These are phyloP conservation scores for Drosophila albomicans DNA, from an alignment of 1,140 invertebrate genomes.

Conservation along the genomic window DNA sequence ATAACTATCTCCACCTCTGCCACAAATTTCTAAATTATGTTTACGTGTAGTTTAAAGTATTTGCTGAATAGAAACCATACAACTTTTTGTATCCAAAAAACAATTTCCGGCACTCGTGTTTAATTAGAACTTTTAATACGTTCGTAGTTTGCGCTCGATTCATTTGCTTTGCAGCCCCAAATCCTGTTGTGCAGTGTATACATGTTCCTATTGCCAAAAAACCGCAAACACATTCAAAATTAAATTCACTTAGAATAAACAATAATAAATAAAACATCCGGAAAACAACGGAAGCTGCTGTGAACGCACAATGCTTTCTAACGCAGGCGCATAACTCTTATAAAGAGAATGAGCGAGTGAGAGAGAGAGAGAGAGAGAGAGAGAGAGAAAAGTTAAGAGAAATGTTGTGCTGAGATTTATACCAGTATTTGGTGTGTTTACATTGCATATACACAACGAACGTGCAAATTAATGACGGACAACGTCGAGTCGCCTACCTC, in stretches of 20 bases:
- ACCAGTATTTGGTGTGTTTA: constrained; percentile 69
- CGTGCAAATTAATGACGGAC: constrained; percentile 45
- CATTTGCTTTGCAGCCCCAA: neutral
- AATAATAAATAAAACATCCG: constrained; percentile 56
- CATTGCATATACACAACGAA: constrained; percentile 58
- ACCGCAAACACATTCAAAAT: constrained; percentile 58
- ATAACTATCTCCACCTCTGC: too few species aligned
- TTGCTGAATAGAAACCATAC: too few species aligned
- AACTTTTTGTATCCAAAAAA: neutral
- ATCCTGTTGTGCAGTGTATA: constrained; percentile 26
- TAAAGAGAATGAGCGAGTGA: constrained; percentile 32
- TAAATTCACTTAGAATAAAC: constrained; percentile 59
- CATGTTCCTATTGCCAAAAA: constrained; percentile 6
- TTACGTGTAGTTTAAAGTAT: too few species aligned
- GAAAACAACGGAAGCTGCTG: constrained; percentile 21
- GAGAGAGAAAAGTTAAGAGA: constrained; percentile 31
- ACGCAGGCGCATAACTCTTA: constrained; percentile 59
- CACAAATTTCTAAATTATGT: too few species aligned
- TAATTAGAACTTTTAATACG: constrained; percentile 2
- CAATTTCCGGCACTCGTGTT: neutral
- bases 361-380: constrained; percentile 13
- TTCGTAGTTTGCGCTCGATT: neutral
- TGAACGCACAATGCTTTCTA: neutral
- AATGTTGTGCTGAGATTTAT: constrained; percentile 15
- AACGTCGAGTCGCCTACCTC: constrained; percentile 10